phyloP scores from a whole-genome alignment of 1,140 invertebrate species.

The Oscheius sp. region DNA sequence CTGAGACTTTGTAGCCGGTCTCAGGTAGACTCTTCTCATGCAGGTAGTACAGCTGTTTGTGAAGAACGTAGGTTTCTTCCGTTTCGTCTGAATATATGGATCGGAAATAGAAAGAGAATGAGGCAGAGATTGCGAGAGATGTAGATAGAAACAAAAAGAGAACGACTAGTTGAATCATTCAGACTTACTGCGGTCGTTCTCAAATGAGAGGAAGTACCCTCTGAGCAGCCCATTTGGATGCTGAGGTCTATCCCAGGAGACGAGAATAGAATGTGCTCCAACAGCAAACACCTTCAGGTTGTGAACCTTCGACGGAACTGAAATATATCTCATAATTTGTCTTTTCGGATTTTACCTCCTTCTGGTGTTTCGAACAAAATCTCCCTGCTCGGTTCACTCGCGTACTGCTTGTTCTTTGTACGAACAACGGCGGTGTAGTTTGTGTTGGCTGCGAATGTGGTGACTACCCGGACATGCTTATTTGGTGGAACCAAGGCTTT shows the following conservation, averaged over 20 bases:
- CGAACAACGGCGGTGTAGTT: conserved; percentile 52
- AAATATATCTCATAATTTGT: conserved; percentile 24
- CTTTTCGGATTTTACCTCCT: conserved; percentile 46
- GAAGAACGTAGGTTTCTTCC: conserved; percentile 58
- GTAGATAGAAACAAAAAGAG: conserved; percentile 15
- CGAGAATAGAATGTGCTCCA: conserved; percentile 50
- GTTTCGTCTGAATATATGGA: conserved; percentile 46
- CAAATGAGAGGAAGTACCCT: conserved; percentile 57
- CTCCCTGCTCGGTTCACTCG: conserved; percentile 40
- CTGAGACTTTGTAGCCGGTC: conserved; percentile 50
- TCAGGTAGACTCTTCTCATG: conserved; percentile 52
- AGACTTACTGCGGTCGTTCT: conserved; percentile 45
- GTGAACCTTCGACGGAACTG: conserved; percentile 55
- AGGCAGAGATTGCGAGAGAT: conserved; percentile 26
- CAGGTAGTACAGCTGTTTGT: conserved; percentile 53
- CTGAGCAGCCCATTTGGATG: conserved; percentile 56
- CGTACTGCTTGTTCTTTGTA: conserved; percentile 48
- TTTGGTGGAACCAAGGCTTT: conserved; percentile 3
- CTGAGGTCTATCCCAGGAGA: conserved; percentile 53
- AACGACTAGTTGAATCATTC: too few relatives aligned
- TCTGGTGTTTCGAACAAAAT: conserved; percentile 57
- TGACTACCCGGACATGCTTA: neutral
- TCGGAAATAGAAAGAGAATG: too few relatives aligned
- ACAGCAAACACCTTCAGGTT: conserved; percentile 55
- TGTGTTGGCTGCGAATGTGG: conserved; percentile 9